Conservation (phyloP, 2,113 vertebrate genomes). For the Polypterus bichir region DNA sequence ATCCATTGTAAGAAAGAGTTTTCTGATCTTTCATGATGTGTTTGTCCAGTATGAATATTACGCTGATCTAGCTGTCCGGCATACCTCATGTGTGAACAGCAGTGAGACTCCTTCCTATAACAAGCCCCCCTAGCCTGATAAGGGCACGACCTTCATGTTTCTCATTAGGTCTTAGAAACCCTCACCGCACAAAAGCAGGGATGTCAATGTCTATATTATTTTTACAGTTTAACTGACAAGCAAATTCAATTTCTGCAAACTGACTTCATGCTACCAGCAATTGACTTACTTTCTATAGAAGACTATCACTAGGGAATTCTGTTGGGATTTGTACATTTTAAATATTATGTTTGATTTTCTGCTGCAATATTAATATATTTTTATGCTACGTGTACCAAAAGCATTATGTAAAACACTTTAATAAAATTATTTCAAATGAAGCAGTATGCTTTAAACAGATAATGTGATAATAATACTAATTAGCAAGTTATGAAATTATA, state of each 20-base stretch:
- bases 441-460: no score
- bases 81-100: conserved; percentile 44
- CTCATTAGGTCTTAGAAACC: conserved; percentile 49
- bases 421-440: no score
- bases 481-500: no score
- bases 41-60: no score
- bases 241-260: conserved; percentile 40
- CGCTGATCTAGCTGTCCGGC: conserved; percentile 36
- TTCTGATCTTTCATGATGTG: no score
- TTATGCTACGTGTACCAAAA: no score
- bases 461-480: no score
- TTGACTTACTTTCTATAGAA: conserved; percentile 20
- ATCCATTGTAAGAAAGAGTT: no score
- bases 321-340: not conserved
- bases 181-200: conserved; percentile 41
- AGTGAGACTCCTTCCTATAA: conserved; percentile 16
- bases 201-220: conserved; percentile 61
- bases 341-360: no score
- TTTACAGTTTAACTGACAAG: conserved; percentile 59
- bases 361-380: no score
- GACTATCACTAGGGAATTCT: not conserved
- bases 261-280: conserved; percentile 34
- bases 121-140: conserved; percentile 33
- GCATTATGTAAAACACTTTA: no score
- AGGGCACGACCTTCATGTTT: conserved; percentile 64